These are phyloP conservation scores for Caenorhabditis sp. DNA, from an alignment of 2,888 invertebrate species.

Conservation along the genomic window DNA sequence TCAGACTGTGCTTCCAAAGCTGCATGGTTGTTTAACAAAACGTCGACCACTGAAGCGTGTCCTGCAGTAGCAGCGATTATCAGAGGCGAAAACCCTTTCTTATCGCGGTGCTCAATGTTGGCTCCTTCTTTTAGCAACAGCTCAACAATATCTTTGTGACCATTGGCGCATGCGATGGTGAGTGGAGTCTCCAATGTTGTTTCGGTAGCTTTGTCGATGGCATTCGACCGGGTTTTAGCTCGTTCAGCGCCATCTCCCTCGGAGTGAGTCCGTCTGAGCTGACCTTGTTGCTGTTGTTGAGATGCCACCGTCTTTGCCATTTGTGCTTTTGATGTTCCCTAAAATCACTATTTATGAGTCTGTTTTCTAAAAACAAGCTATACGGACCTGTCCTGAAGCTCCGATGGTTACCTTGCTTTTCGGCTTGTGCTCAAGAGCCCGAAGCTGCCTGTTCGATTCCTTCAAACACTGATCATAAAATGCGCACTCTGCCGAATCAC, in stretches of 20 bases:
- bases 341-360: slow-evolving; percentile 13
- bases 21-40: slow-evolving; percentile 94
- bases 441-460: slow-evolving; percentile 25
- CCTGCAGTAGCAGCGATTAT: slow-evolving; percentile 98
- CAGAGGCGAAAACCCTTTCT: slow-evolving; percentile 96
- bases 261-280: slow-evolving; percentile 58
- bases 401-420: slow-evolving; percentile 5
- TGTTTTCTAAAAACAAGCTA: neutral
- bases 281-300: slow-evolving; percentile 28
- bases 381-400: slow-evolving; percentile 22
- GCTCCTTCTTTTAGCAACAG: slow-evolving; percentile 93
- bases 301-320: slow-evolving; percentile 20
- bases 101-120: slow-evolving; percentile 97
- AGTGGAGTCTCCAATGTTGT: slow-evolving; percentile 98
- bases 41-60: slow-evolving; percentile 92
- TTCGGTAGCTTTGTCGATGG: slow-evolving; percentile 95
- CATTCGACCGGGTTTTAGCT: slow-evolving; percentile 83
- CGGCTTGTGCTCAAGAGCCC: slow-evolving; percentile 29
- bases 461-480: slow-evolving; percentile 46
- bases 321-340: slow-evolving; percentile 25
- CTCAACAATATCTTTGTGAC: slow-evolving; percentile 96
- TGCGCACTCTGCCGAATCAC: slow-evolving; percentile 30
- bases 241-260: slow-evolving; percentile 58
- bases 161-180: slow-evolving; percentile 90
- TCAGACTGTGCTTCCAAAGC: slow-evolving; percentile 99